phyloP scores from a whole-genome alignment of 2,888 invertebrate species.

The Clistopyga incitator region DNA sequence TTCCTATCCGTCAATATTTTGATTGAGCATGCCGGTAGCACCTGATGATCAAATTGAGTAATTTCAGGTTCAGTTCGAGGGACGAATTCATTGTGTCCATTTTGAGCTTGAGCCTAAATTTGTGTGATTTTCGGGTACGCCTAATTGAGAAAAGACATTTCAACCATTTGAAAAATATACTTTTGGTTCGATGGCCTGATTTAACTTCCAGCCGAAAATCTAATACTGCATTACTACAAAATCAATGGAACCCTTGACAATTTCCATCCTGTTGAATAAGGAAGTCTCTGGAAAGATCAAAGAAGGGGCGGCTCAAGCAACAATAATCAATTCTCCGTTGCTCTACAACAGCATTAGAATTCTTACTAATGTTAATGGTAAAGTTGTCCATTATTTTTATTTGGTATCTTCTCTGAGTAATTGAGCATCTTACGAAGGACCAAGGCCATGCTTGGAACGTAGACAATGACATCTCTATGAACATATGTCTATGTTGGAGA shows the following conservation, averaged over 20 bases:
- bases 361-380: constrained; percentile 34
- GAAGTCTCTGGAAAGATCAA: constrained; percentile 12
- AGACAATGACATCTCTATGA: background rate
- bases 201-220: background rate
- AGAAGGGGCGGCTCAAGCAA: background rate
- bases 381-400: constrained; percentile 24
- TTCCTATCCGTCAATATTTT: background rate
- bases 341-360: background rate
- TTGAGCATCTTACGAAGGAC: constrained; percentile 23
- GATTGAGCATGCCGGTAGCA: background rate
- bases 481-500: constrained; percentile 19
- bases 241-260: constrained; percentile 1
- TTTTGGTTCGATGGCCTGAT: too few relatives aligned
- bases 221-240: background rate
- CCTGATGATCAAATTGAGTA: background rate
- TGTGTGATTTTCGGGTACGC: too few relatives aligned
- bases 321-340: constrained; percentile 23
- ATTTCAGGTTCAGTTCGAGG: background rate
- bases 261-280: background rate
- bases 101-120: background rate
- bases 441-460: background rate
- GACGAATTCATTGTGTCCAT: background rate
- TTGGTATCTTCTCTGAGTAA: constrained; percentile 37
- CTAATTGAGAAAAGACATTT: too few relatives aligned
- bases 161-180: too few relatives aligned